These are phyloP conservation scores for Chrysogorgia sp. DNA, from an alignment of 92 coral and sea anemone species.

Conservation along the genomic window DNA sequence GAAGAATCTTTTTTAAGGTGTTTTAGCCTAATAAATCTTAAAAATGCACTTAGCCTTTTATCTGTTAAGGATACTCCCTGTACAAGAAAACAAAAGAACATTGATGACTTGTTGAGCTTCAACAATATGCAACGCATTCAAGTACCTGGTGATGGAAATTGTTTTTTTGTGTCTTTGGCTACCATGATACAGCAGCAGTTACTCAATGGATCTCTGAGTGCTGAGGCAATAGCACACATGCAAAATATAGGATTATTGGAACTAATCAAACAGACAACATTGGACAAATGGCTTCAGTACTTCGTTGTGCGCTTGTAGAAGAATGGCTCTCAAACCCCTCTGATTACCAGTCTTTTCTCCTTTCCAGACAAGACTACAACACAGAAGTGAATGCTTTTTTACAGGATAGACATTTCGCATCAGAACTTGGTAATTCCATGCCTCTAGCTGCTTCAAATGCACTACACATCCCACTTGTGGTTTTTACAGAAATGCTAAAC, in stretches of 20 bases:
- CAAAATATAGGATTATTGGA: conserved; percentile 16
- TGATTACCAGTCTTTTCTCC: conserved; percentile 51
- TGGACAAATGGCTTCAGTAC: conserved; percentile 54
- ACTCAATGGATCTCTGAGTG: conserved; percentile 23
- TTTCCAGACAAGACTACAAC: conserved; percentile 50
- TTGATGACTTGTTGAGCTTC: conserved; percentile 27
- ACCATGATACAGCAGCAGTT: conserved; percentile 51
- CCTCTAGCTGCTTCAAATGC: conserved; percentile 69
- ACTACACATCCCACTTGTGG: conserved; percentile 56
- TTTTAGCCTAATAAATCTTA: not conserved
- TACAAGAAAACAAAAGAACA: not conserved
- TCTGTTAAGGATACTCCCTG: not conserved
- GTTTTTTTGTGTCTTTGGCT: conserved; percentile 53
- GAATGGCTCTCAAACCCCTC: conserved; percentile 62
- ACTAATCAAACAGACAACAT: not conserved
- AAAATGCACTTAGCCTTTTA: not conserved
- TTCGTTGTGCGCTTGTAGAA: conserved; percentile 51
- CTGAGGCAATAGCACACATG: conserved; percentile 43
- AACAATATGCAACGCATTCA: conserved; percentile 51
- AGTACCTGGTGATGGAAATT: conserved; percentile 47
- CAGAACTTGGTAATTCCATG: conserved; percentile 69
- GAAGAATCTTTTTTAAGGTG: conserved; percentile 21
- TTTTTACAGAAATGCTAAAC: conserved; percentile 56
- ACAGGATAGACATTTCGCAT: conserved; percentile 53
- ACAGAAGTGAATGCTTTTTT: conserved; percentile 55